These are phyloP conservation scores for Scylla paramamosain DNA, from an alignment of 1,140 invertebrate species.

Conservation along the genomic window DNA sequence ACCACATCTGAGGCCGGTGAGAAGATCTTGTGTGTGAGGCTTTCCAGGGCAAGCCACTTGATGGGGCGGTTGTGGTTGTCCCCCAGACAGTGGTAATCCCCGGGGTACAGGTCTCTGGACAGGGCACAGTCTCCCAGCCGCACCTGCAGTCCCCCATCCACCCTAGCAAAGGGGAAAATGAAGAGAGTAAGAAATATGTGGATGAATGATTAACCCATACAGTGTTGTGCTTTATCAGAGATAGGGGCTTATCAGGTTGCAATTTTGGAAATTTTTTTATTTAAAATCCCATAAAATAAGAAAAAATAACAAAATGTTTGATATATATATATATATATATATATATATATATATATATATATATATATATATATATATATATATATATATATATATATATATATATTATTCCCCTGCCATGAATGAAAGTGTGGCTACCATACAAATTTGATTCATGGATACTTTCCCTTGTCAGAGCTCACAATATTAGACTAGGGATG, in stretches of 20 bases:
- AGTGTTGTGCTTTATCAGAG: too few relatives aligned
- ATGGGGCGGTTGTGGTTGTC: slow-evolving; percentile 97
- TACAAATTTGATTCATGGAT: too few relatives aligned
- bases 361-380: too few relatives aligned
- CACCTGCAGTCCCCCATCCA: slow-evolving; percentile 93
- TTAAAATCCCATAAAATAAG: neutral
- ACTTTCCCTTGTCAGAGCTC: too few relatives aligned
- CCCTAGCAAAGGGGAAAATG: slow-evolving; percentile 81
- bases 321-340: too few relatives aligned
- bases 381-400: too few relatives aligned
- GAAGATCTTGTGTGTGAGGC: slow-evolving; percentile 91
- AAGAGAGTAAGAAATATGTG: neutral
- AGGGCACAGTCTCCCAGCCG: slow-evolving; percentile 96
- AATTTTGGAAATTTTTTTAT: neutral
- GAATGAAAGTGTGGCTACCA: too few relatives aligned
- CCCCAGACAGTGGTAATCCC: slow-evolving; percentile 96
- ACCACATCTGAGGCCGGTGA: slow-evolving; percentile 94
- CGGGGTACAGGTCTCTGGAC: slow-evolving; percentile 94
- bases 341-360: neutral
- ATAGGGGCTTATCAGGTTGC: too few relatives aligned
- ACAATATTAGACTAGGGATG: too few relatives aligned
- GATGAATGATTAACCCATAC: neutral
- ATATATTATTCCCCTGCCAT: too few relatives aligned
- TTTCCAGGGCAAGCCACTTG: slow-evolving; percentile 93
- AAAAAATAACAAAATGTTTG: too few relatives aligned